Evolutionary conservation across 2,888 invertebrate genomes (phyloP).

Genomic region (Ellobium chinense): DNA sequence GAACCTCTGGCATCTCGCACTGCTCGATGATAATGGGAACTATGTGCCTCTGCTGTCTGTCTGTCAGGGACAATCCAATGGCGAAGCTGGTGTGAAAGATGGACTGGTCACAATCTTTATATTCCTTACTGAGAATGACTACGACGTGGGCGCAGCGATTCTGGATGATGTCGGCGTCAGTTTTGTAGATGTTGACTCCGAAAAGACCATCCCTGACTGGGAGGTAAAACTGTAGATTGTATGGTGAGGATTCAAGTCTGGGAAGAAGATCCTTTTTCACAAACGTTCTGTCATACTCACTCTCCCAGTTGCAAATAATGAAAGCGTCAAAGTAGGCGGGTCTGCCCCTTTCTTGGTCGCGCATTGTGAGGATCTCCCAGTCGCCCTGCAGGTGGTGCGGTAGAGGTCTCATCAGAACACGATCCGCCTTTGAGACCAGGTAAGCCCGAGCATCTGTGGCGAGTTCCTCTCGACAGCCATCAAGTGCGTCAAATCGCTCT

Average conservation of each 20-base stretch:
- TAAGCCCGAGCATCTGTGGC: background rate
- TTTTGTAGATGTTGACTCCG: constrained; percentile 50
- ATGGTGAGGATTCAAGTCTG: constrained; percentile 59
- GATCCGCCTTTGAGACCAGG: background rate
- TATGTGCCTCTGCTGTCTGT: background rate
- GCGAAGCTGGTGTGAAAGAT: background rate
- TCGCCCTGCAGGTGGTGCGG: background rate
- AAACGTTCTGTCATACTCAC: constrained; percentile 66
- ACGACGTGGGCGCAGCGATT: background rate
- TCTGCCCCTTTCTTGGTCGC: constrained; percentile 43
- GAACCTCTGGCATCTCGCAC: background rate
- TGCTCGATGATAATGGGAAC: background rate
- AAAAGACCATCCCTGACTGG: constrained; percentile 69
- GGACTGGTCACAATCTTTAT: background rate
- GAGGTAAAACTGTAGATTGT: constrained; percentile 70
- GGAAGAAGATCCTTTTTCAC: constrained; percentile 64
- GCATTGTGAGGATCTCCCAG: background rate
- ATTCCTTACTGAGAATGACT: background rate
- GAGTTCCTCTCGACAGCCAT: constrained; percentile 56
- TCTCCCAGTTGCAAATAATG: constrained; percentile 67
- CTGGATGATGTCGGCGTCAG: background rate
- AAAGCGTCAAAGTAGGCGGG: constrained; percentile 71
- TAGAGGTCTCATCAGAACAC: too few species aligned
- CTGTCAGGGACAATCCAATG: background rate
- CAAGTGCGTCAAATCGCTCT: constrained; percentile 61